phyloP scores from a whole-genome alignment of 2,797 vertebrate genomes.

The Aotus griseimembra region DNA sequence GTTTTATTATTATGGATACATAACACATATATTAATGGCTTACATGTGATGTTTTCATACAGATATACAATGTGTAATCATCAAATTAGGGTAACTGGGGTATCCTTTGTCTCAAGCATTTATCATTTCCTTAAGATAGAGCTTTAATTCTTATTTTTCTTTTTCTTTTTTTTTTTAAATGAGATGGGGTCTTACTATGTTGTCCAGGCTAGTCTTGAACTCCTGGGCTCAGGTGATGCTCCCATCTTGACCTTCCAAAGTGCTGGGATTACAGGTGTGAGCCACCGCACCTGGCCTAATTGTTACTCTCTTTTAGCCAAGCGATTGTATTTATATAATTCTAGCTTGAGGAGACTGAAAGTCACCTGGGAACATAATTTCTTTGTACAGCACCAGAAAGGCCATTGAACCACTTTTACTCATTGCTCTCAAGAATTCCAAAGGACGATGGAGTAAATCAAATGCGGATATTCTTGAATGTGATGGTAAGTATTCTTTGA shows the following conservation, averaged over 20 bases:
- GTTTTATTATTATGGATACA: neutral
- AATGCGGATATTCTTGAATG: neutral
- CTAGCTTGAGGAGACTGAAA: neutral
- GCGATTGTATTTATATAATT: neutral
- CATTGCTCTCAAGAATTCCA: neutral
- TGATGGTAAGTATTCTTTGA: neutral
- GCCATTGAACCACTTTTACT: neutral
- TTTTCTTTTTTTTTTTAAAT: neutral
- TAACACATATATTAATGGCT: neutral
- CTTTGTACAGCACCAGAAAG: neutral
- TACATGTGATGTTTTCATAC: neutral
- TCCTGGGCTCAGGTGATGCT: neutral
- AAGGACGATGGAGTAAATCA: neutral
- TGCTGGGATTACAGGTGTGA: neutral
- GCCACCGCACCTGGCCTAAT: neutral
- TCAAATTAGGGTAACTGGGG: neutral
- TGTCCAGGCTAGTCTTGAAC: neutral
- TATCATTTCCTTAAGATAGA: neutral
- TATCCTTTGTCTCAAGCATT: neutral
- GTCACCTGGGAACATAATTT: neutral
- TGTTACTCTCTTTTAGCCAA: neutral
- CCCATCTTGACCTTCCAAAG: neutral
- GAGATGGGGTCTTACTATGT: neutral
- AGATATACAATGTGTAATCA: neutral
- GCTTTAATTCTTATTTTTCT: neutral